Base-by-base conservation (phyloP, 2,797 vertebrate genomes). In the Pseudochromis fuscus region DNA sequence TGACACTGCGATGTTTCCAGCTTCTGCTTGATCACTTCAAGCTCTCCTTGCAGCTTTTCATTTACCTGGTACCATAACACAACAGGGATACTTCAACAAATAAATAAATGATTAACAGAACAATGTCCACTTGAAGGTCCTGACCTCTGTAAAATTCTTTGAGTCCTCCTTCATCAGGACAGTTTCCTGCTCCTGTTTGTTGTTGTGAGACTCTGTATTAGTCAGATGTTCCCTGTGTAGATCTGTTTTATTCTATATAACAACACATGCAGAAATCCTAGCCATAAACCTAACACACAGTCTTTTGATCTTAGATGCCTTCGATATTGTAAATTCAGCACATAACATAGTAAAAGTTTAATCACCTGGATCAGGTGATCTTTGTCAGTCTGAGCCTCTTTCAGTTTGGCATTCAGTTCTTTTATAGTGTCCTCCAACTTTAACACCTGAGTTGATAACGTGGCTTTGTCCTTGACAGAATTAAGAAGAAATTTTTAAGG, bases 381-480 rank as follows among this genome's bases (percentile, higher is more conserved):
- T 72, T 89, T 92, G 61, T 92, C 88, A 44, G 83, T 64, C 72
- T 87, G 67, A 59, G 87, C 74, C 38, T 21, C 18, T 2, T 75
- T 79, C 37, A 92, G 53, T 69, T 91, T 91, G 42, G 61, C 18
- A 50, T 87, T 91, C 24, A 94, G 79, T 23, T 93, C 91, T 77
- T 89, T 87, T 18, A 93, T 71, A 44, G 69, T 83, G 59, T 92
- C 87, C 68, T 95, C 93, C 61, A 95, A 50, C 42, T 88, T 90
- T 40, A 87, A 35, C 27, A 85, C 82, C 67, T 94, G 91, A 58
- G 91, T 89, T 2, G 90, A 91, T 55, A 94, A 73, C 21, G 90
- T 69, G 3, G 93, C 92, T 69, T 93, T 94, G 72, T 95, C 94
- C 95, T 95, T 72, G 45, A 8, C 16, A 65, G 37, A 67, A 56